A percentile compares a stretch with the other conserved stretches of the same genome.
phyloP scores from a whole-genome alignment of 1,140 invertebrate genomes.

The Ceratosolen fusciceps region DNA sequence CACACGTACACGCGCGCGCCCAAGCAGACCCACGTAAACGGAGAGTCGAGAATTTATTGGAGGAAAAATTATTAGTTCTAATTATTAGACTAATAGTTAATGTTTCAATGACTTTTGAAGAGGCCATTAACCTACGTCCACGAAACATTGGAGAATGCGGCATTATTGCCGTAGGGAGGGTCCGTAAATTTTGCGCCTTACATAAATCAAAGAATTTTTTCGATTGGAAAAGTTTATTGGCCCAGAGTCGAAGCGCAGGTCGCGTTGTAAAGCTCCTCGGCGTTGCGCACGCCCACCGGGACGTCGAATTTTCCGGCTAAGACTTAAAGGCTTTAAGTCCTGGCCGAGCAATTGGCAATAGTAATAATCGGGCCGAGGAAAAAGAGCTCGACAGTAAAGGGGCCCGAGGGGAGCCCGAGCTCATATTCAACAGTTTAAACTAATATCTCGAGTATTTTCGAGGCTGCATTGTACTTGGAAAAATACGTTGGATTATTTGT shows the following conservation, averaged over 20 bases:
- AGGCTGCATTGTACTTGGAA: neutral
- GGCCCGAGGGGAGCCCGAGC: too few relatives aligned
- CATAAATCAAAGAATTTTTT: constrained; percentile 1
- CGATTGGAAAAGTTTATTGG: neutral
- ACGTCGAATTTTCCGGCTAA: neutral
- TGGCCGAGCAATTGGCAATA: neutral
- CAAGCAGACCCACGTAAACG: too few relatives aligned
- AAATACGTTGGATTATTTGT: constrained; percentile 23
- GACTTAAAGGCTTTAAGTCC: neutral
- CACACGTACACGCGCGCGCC: too few relatives aligned
- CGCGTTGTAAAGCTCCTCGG: neutral
- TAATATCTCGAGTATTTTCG: neutral
- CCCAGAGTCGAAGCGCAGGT: neutral
- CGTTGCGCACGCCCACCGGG: neutral
- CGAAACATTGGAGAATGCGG: neutral
- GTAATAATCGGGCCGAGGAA: neutral
- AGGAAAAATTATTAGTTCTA: neutral
- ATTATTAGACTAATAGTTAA: neutral
- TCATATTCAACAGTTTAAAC: neutral
- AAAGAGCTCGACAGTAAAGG: neutral
- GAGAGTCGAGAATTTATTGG: too few relatives aligned
- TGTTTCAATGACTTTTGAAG: neutral
- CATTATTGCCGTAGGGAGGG: neutral
- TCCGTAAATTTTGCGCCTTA: neutral
- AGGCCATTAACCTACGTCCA: neutral